Evolutionary conservation across 2,797 vertebrate species (phyloP).

Genomic region (Scarus forsteni): DNA sequence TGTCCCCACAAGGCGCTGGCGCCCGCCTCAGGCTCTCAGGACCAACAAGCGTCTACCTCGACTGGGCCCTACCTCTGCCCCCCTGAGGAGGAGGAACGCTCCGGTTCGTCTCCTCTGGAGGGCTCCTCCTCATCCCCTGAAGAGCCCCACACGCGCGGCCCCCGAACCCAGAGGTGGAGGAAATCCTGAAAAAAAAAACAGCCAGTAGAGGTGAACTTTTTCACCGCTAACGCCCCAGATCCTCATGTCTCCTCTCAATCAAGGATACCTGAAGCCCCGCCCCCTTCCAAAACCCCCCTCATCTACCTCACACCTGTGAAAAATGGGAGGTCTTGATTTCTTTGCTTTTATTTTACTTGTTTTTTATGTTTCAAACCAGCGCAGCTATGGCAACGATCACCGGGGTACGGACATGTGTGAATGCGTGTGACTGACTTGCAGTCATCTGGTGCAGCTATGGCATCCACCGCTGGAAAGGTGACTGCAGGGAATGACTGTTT

Average conservation of each 20-base stretch:
- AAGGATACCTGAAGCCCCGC: conserved; percentile 70
- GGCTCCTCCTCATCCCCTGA: conserved; percentile 83
- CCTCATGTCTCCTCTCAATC: conserved; percentile 63
- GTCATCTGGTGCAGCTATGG: conserved; percentile 77
- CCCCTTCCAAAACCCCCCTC: conserved; percentile 37
- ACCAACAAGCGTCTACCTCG: conserved; percentile 82
- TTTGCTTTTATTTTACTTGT: conserved; percentile 47
- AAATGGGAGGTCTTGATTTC: conserved; percentile 72
- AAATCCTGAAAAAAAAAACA: conserved; percentile 73
- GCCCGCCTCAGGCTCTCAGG: conserved; percentile 90
- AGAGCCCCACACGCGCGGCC: conserved; percentile 74
- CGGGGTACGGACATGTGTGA: conserved; percentile 68
- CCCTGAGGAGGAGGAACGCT: conserved; percentile 85
- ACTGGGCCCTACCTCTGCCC: conserved; percentile 81
- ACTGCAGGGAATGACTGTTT: conserved; percentile 70
- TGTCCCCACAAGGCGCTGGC: conserved; percentile 92
- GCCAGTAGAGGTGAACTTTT: conserved; percentile 50
- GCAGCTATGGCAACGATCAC: conserved; percentile 80
- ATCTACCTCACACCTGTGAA: conserved; percentile 86
- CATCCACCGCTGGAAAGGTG: conserved; percentile 66
- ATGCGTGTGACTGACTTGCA: conserved; percentile 71
- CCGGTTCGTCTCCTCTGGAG: conserved; percentile 83
- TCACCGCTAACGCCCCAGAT: conserved; percentile 49
- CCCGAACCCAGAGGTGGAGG: conserved; percentile 80
- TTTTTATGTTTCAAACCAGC: conserved; percentile 58